phyloP scores from a whole-genome alignment of 2,888 invertebrate species.

The Drosophila formosana region DNA sequence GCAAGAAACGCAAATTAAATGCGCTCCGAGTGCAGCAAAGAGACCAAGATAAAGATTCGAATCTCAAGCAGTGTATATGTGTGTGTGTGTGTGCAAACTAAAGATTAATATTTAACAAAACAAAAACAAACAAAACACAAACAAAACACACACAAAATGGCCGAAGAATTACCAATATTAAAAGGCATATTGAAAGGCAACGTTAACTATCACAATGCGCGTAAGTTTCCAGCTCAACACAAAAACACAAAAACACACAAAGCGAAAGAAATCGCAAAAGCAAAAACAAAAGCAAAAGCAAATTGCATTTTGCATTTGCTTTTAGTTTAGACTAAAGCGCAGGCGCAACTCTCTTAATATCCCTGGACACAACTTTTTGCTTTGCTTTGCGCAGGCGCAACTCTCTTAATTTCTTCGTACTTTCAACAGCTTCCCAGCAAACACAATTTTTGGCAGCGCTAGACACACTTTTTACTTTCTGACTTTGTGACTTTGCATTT shows the following conservation, averaged over 20 bases:
- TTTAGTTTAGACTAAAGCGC: no score
- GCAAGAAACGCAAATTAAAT: slow-evolving; percentile 43
- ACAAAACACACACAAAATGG: slow-evolving; percentile 87
- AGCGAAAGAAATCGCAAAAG: background rate
- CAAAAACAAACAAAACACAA: slow-evolving; percentile 12
- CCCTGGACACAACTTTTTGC: background rate
- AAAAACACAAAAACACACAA: background rate
- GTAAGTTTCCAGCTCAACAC: slow-evolving; percentile 88
- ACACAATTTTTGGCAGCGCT: background rate
- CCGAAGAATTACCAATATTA: slow-evolving; percentile 95
- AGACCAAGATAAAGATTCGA: slow-evolving; percentile 33
- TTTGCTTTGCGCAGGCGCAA: slow-evolving; percentile 1
- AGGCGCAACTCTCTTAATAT: slow-evolving; percentile 16
- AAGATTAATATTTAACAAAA: slow-evolving; percentile 10
- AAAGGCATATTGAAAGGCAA: slow-evolving; percentile 96
- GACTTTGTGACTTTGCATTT: slow-evolving; percentile 38
- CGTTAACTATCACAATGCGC: slow-evolving; percentile 96
- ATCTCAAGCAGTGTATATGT: slow-evolving; percentile 33
- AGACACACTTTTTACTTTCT: slow-evolving; percentile 44
- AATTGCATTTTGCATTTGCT: background rate
- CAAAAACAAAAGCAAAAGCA: background rate
- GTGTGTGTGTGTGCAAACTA: slow-evolving; percentile 26
- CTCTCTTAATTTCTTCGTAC: slow-evolving; percentile 49
- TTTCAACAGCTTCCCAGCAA: slow-evolving; percentile 1
- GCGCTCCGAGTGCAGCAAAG: slow-evolving; percentile 48